phyloP scores from a whole-genome alignment of 2,888 invertebrate species.

The Thera obeliscata region DNA sequence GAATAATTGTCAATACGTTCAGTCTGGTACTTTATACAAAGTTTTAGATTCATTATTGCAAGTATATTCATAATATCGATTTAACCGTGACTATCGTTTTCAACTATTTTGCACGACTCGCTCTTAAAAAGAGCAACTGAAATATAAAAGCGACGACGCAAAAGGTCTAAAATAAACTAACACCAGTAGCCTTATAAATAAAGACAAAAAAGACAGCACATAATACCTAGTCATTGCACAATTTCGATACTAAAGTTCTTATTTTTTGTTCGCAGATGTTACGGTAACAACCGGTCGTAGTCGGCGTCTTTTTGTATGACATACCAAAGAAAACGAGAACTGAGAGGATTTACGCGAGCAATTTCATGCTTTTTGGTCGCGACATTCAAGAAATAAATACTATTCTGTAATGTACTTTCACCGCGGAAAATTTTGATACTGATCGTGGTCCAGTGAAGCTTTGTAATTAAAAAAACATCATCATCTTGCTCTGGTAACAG shows the following conservation, averaged over 20 bases:
- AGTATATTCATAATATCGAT: no score
- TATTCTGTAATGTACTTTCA: constrained; percentile 55
- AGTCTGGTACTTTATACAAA: no score
- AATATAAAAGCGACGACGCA: background rate
- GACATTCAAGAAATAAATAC: constrained; percentile 45
- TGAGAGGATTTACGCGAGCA: constrained; percentile 53
- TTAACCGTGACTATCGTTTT: no score
- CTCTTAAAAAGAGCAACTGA: no score
- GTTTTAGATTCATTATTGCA: no score
- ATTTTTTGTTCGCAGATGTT: constrained; percentile 47
- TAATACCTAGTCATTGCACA: constrained; percentile 47
- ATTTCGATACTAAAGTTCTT: constrained; percentile 50
- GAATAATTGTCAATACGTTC: no score
- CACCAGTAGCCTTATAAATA: constrained; percentile 6
- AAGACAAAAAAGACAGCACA: constrained; percentile 16
- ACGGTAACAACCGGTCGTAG: constrained; percentile 45
- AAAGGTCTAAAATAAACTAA: background rate
- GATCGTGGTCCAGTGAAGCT: constrained; percentile 32
- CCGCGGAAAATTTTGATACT: constrained; percentile 44
- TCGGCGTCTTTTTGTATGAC: constrained; percentile 47
- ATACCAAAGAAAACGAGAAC: constrained; percentile 65
- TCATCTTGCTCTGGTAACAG: no score
- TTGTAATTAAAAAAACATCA: background rate
- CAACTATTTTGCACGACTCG: no score
- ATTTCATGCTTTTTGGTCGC: constrained; percentile 63